phyloP scores from a whole-genome alignment of 1,140 invertebrate genomes.

The Diabrotica virgifera region DNA sequence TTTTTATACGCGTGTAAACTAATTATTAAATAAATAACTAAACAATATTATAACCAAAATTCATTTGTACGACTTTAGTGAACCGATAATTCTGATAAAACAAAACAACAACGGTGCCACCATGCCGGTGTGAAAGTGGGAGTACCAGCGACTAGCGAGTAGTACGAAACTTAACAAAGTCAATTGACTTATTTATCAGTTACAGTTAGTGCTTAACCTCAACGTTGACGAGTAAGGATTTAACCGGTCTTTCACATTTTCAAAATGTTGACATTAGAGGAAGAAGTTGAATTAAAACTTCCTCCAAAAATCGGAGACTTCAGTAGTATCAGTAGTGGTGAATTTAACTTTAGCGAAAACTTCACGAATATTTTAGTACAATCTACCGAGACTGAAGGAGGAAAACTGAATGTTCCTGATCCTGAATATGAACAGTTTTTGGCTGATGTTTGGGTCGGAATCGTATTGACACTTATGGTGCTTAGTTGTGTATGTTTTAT shows the following conservation, averaged over 20 bases:
- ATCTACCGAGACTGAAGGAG: constrained; percentile 11
- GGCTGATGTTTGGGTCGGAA: constrained; percentile 61
- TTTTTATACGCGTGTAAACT: no score
- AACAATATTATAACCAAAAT: no score
- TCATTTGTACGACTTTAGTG: no score
- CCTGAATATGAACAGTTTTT: constrained; percentile 50
- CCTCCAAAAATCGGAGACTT: constrained; percentile 2
- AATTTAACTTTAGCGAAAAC: constrained; percentile 12
- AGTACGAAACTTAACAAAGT: no score
- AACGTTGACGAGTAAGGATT: neutral
- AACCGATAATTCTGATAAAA: no score
- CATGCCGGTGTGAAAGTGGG: no score
- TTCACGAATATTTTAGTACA: constrained; percentile 21
- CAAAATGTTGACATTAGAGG: constrained; percentile 13
- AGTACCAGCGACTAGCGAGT: no score
- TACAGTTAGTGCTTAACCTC: no score
- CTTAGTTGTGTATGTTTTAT: constrained; percentile 60
- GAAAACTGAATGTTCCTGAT: constrained; percentile 31
- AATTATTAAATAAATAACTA: no score
- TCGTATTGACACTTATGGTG: constrained; percentile 58
- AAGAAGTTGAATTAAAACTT: constrained; percentile 4
- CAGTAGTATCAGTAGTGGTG: constrained; percentile 15
- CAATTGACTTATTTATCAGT: no score
- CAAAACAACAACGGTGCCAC: no score
- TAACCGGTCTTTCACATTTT: neutral